A percentile compares a stretch with the other conserved stretches of the same genome.
Evolutionary conservation across 1,140 invertebrate species (phyloP).

Genomic region (Agrilus planipennis): DNA sequence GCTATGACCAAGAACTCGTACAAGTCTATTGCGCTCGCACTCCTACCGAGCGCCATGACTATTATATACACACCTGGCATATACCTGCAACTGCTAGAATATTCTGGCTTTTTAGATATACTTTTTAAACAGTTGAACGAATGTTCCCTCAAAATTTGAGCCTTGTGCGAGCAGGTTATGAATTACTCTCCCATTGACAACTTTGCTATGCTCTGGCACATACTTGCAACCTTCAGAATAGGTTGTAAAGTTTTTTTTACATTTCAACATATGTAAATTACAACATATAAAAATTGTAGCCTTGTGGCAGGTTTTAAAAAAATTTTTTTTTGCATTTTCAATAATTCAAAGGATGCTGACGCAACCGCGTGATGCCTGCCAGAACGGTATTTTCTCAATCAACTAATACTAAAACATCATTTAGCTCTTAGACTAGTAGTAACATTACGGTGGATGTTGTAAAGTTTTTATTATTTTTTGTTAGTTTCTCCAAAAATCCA

Average conservation of each 20-base stretch:
- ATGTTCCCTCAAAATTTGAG: background rate
- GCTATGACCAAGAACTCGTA: constrained; percentile 1
- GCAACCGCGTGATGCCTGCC: too few relatives aligned
- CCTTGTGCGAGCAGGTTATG: background rate
- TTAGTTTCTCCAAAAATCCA: too few relatives aligned
- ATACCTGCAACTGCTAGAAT: background rate
- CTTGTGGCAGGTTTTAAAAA: background rate
- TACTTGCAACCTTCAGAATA: constrained; percentile 1
- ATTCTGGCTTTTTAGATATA: too few relatives aligned
- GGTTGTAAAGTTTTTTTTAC: background rate
- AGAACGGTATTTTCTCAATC: too few relatives aligned
- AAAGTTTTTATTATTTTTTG: too few relatives aligned
- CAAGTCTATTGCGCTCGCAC: background rate
- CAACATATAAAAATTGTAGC: constrained; percentile 1
- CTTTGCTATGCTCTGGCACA: background rate
- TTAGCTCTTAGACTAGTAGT: too few relatives aligned
- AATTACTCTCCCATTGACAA: background rate
- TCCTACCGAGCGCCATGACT: background rate
- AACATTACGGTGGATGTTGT: too few relatives aligned
- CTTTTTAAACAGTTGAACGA: background rate
- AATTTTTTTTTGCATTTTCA: too few relatives aligned
- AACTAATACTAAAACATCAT: too few relatives aligned
- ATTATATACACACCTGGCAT: background rate
- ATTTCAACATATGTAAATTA: background rate
- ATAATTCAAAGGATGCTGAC: too few relatives aligned